A percentile compares a stretch with the other conserved stretches of the same genome.
phyloP scores from a whole-genome alignment of 2,113 vertebrate genomes.

The Hydrolagus affinis region DNA sequence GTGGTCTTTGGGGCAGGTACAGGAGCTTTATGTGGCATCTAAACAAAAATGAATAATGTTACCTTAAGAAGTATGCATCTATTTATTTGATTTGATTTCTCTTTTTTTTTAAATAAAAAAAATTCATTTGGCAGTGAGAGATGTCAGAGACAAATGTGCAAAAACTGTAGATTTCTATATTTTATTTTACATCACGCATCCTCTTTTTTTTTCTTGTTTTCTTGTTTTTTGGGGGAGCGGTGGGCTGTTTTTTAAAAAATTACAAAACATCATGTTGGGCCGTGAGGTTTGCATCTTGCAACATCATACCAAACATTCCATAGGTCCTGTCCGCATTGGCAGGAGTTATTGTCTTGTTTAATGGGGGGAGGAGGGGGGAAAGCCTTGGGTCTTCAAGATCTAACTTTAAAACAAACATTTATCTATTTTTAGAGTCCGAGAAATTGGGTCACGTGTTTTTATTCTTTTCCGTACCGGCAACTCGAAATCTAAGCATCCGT shows the following conservation, averaged over 20 bases:
- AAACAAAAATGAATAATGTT: constrained; percentile 67
- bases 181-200: constrained; percentile 48
- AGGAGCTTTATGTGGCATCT: constrained; percentile 45
- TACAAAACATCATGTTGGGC: constrained; percentile 20
- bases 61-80: constrained; percentile 78
- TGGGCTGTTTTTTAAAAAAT: neutral
- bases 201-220: constrained; percentile 46
- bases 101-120: constrained; percentile 43
- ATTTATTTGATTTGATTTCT: constrained; percentile 79
- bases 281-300: constrained; percentile 21
- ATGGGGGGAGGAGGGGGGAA: neutral
- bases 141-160: constrained; percentile 54
- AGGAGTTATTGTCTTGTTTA: constrained; percentile 18
- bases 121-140: constrained; percentile 49
- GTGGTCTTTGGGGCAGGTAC: constrained; percentile 55
- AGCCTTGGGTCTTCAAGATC: constrained; percentile 21
- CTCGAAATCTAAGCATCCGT: neutral
- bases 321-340: constrained; percentile 7
- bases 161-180: constrained; percentile 44
- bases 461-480: neutral
- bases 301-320: constrained; percentile 26
- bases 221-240: constrained; percentile 36
- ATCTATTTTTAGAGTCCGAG: constrained; percentile 23
- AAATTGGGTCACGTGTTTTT: constrained; percentile 19
- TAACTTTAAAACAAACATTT: constrained; percentile 14